phyloP scores from a whole-genome alignment of 2,888 invertebrate genomes.

The Xylophagus ater region DNA sequence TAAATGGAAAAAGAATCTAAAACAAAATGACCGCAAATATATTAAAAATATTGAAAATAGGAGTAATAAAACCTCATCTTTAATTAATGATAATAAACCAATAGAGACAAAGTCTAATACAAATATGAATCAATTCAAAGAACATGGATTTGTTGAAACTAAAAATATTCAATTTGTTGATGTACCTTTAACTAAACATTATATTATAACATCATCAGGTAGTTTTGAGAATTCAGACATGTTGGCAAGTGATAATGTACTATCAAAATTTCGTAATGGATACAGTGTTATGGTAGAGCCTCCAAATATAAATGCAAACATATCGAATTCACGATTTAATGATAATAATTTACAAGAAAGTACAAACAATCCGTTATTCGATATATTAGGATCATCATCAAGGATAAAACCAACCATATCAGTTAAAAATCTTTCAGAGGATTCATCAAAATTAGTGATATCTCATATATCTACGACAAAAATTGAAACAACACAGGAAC shows the following conservation, averaged over 20 bases:
- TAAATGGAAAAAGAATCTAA: neutral
- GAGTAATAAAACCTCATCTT: conserved; percentile 1
- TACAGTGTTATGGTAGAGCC: conserved; percentile 8
- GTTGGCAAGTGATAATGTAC: conserved; percentile 17
- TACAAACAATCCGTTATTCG: too few relatives aligned
- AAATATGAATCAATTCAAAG: neutral
- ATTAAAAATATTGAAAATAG: conserved; percentile 4
- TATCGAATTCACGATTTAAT: too few relatives aligned
- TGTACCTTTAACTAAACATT: conserved; percentile 17
- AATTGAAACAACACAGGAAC: conserved; percentile 12
- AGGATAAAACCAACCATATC: too few relatives aligned
- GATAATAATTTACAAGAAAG: too few relatives aligned
- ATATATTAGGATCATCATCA: too few relatives aligned
- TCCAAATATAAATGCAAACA: neutral
- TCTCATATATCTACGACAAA: too few relatives aligned
- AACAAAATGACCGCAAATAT: conserved; percentile 1
- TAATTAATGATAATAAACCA: conserved; percentile 4
- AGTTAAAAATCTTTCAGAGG: too few relatives aligned
- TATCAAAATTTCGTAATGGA: conserved; percentile 16
- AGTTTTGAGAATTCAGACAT: conserved; percentile 17
- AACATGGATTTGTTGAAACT: neutral
- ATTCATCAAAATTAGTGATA: too few relatives aligned
- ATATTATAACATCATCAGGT: conserved; percentile 20
- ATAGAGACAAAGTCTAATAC: neutral
- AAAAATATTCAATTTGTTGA: conserved; percentile 18